Evolutionary conservation across 2,888 invertebrate species (phyloP).

Genomic region (Chrysolina haemoptera): DNA sequence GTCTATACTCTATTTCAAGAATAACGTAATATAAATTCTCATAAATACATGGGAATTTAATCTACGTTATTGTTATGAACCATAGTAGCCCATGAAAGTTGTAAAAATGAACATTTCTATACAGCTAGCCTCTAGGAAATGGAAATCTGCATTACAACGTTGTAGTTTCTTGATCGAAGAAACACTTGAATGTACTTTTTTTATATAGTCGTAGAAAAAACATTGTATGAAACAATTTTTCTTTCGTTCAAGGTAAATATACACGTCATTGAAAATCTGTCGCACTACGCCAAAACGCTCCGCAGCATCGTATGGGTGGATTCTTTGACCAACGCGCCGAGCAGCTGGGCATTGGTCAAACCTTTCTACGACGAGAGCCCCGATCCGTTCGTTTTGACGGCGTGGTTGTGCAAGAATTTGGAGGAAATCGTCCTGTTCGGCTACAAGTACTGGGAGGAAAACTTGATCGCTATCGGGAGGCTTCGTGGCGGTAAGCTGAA

Average conservation of each 20-base stretch:
- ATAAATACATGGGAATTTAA: too few relatives aligned
- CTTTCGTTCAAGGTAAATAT: slow-evolving; percentile 71
- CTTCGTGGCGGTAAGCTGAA: slow-evolving; percentile 73
- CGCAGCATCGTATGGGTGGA: slow-evolving; percentile 77
- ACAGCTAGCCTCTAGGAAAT: too few relatives aligned
- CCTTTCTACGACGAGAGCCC: slow-evolving; percentile 62
- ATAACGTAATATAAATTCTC: too few relatives aligned
- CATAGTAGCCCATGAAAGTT: too few relatives aligned
- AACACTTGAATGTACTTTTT: too few relatives aligned
- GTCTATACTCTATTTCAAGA: too few relatives aligned
- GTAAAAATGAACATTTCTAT: too few relatives aligned
- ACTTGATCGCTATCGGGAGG: slow-evolving; percentile 78
- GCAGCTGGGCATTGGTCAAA: slow-evolving; percentile 56
- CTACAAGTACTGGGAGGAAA: slow-evolving; percentile 76
- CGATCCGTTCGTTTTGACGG: slow-evolving; percentile 78
- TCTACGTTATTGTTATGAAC: too few relatives aligned
- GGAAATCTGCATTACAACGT: too few relatives aligned
- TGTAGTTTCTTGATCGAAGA: too few relatives aligned
- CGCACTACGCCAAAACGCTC: slow-evolving; percentile 72
- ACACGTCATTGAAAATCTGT: slow-evolving; percentile 72
- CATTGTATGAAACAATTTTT: not conserved
- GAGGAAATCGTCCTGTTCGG: slow-evolving; percentile 74
- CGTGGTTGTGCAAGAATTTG: slow-evolving; percentile 77
- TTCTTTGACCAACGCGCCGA: slow-evolving; percentile 66
- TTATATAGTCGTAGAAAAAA: too few relatives aligned